Conservation (phyloP, 2,797 vertebrate species). For the Amniataba percoides region DNA sequence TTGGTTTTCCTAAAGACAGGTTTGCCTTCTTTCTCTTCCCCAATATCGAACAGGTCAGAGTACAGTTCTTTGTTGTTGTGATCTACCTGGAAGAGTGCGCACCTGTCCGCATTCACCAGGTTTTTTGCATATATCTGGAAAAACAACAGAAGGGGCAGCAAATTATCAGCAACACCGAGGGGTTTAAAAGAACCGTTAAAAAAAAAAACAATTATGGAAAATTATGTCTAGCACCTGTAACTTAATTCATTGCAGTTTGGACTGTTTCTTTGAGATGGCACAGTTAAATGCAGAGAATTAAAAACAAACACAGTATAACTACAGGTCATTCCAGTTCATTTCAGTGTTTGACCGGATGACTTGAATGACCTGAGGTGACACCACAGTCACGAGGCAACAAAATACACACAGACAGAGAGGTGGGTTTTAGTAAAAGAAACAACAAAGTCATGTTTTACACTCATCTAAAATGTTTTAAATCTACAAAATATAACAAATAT, state of each 20-base stretch:
- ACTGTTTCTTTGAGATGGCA: slow-evolving; percentile 25
- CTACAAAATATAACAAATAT: not conserved
- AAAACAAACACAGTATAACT: slow-evolving; percentile 39
- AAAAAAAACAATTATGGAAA: not conserved
- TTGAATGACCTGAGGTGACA: slow-evolving; percentile 62
- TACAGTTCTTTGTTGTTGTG: slow-evolving; percentile 98
- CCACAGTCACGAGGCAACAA: slow-evolving; percentile 54
- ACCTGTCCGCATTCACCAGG: slow-evolving; percentile 99
- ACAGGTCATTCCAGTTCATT: slow-evolving; percentile 49
- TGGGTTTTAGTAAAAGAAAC: slow-evolving; percentile 43
- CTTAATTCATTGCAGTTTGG: slow-evolving; percentile 7
- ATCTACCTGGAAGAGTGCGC: slow-evolving; percentile 99
- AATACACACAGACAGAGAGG: slow-evolving; percentile 58
- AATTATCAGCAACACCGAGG: slow-evolving; percentile 28
- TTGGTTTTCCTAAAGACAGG: slow-evolving; percentile 99
- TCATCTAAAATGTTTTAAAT: slow-evolving; percentile 35
- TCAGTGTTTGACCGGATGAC: slow-evolving; percentile 49
- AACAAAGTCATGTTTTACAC: slow-evolving; percentile 33
- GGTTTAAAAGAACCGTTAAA: not conserved
- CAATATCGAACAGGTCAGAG: slow-evolving; percentile 98
- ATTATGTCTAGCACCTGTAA: not conserved
- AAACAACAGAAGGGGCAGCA: slow-evolving; percentile 63
- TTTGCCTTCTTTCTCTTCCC: slow-evolving; percentile 97
- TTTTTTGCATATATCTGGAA: slow-evolving; percentile 99
- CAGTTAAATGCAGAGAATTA: slow-evolving; percentile 33